phyloP scores from a whole-genome alignment of 2,888 invertebrate genomes.

The Linyphia triangularis region DNA sequence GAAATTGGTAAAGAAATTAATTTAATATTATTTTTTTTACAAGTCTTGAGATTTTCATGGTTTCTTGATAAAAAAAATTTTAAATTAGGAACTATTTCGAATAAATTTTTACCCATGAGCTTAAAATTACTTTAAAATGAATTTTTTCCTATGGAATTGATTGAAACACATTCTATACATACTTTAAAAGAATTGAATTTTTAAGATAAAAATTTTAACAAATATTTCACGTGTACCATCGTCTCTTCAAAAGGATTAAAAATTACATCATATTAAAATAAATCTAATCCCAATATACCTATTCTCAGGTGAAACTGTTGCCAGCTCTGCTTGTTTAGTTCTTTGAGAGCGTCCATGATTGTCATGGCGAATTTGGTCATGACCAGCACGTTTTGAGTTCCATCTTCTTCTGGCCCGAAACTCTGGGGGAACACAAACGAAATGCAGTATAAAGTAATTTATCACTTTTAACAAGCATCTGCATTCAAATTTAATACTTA shows the following conservation, averaged over 20 bases:
- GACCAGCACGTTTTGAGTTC: conserved; percentile 79
- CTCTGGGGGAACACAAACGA: conserved; percentile 36
- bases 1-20: no score
- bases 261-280: background rate
- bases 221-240: no score
- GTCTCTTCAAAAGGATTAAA: background rate
- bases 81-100: no score
- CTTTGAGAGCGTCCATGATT: conserved; percentile 85
- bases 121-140: background rate
- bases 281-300: conserved; percentile 81
- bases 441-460: no score
- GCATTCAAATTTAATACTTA: no score
- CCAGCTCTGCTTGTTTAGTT: conserved; percentile 81
- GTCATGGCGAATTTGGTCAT: conserved; percentile 87
- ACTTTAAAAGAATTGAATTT: background rate
- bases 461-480: no score
- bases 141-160: background rate
- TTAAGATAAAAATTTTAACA: background rate
- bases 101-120: no score
- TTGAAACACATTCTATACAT: background rate
- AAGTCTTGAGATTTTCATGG: no score
- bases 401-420: conserved; percentile 76
- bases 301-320: conserved; percentile 86
- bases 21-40: no score
- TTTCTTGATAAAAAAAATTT: no score